These are phyloP conservation scores for Actinostola sp. DNA, from an alignment of 92 coral and sea anemone genomes.

Conservation along the genomic window DNA sequence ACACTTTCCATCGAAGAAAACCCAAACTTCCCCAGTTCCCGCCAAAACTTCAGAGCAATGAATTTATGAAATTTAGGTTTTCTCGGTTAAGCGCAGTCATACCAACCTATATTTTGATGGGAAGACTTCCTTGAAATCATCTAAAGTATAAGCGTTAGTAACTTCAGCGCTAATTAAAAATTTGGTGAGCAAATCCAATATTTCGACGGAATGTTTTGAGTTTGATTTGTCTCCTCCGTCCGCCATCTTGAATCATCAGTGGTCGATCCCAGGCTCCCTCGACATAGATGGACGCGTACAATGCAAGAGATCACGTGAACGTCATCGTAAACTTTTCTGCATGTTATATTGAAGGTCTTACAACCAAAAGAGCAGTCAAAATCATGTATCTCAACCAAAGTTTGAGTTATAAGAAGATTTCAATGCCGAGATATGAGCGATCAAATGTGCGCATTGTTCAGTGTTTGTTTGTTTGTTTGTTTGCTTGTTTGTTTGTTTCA, in stretches of 20 bases:
- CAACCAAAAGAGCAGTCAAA: no score
- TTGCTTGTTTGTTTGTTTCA: no score
- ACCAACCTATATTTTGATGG: conserved; percentile 69
- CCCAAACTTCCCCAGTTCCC: conserved; percentile 1
- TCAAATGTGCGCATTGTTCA: no score
- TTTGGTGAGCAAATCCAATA: conserved; percentile 41
- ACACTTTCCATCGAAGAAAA: not conserved
- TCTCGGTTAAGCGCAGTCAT: not conserved
- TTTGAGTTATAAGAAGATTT: no score
- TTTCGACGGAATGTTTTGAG: not conserved
- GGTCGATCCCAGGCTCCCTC: conserved; percentile 16
- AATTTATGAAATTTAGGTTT: not conserved
- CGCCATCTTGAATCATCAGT: conserved; percentile 41
- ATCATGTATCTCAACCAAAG: no score
- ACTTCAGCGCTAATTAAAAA: conserved; percentile 61
- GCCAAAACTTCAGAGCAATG: conserved; percentile 5
- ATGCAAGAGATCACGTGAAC: no score
- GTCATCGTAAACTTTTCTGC: no score
- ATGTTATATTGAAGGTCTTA: no score
- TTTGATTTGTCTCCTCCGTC: not conserved
- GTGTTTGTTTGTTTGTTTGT: no score
- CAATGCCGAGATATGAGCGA: no score
- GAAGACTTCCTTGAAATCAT: conserved; percentile 64
- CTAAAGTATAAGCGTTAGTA: conserved; percentile 54
- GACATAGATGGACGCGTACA: no score